Evolutionary conservation across 2,888 invertebrate genomes (phyloP).

Genomic region (Anthoptus insignis): DNA sequence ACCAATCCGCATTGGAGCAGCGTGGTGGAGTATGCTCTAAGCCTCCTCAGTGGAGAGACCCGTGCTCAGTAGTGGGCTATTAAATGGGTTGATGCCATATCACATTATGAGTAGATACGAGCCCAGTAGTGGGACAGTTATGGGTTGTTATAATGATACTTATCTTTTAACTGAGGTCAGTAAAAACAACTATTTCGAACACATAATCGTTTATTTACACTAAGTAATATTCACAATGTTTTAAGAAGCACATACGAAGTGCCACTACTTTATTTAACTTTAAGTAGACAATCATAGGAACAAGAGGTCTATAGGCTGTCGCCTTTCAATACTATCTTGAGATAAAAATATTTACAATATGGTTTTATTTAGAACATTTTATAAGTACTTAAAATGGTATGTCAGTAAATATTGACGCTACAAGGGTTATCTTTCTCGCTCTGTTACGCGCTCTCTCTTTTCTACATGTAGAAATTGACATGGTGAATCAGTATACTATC

Average conservation of each 20-base stretch:
- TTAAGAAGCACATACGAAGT: conserved; percentile 52
- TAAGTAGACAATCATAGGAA: conserved; percentile 55
- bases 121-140: no score
- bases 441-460: background rate
- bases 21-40: no score
- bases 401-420: no score
- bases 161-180: no score
- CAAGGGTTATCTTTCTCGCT: background rate
- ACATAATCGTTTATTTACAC: conserved; percentile 84
- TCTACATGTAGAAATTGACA: background rate
- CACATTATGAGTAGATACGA: no score
- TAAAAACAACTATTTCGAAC: conserved; percentile 65
- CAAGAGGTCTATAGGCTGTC: conserved; percentile 32
- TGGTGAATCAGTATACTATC: no score
- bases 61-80: no score
- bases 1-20: no score
- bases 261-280: conserved; percentile 53
- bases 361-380: background rate
- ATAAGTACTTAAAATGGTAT: no score
- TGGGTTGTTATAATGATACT: no score
- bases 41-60: no score
- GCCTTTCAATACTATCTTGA: conserved; percentile 2
- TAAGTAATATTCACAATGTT: conserved; percentile 75
- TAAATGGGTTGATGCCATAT: no score
- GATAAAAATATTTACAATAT: conserved; percentile 9